Conservation (phyloP, 2,797 vertebrate genomes). For the Acropternis orthonyx region DNA sequence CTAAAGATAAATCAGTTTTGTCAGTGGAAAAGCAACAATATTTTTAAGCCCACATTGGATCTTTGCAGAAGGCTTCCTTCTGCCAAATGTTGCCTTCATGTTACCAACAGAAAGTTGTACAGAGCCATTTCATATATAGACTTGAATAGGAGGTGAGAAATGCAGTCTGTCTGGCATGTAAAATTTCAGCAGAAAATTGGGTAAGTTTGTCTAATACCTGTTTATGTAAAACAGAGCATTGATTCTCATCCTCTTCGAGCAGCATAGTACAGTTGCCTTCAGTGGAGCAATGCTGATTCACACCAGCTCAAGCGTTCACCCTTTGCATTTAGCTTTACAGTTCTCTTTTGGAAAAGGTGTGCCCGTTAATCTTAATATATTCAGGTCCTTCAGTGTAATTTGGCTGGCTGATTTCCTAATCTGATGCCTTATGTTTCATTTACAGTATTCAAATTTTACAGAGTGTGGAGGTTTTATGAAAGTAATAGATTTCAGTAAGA, state of each 20-base stretch:
- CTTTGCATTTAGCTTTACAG: background rate
- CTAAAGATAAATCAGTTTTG: slow-evolving; percentile 12
- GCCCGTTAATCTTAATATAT: background rate
- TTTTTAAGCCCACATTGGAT: background rate
- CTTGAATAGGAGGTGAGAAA: background rate
- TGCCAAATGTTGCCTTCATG: background rate
- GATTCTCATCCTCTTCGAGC: background rate
- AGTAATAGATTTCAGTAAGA: background rate
- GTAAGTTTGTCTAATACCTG: background rate
- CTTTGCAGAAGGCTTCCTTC: slow-evolving; percentile 7
- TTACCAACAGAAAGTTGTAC: background rate
- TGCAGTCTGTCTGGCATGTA: background rate
- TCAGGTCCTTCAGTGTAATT: background rate
- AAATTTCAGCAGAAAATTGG: background rate
- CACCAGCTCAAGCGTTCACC: background rate
- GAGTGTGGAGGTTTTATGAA: background rate
- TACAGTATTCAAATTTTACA: background rate
- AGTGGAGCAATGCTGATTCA: background rate
- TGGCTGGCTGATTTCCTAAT: background rate
- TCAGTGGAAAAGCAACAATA: slow-evolving; percentile 16
- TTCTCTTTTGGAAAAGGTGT: background rate
- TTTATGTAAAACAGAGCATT: background rate
- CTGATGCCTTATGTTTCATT: background rate
- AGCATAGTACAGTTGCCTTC: background rate
- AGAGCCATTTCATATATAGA: background rate